phyloP scores from a whole-genome alignment of 2,888 invertebrate genomes.

The Melikaiella ostensackeni region DNA sequence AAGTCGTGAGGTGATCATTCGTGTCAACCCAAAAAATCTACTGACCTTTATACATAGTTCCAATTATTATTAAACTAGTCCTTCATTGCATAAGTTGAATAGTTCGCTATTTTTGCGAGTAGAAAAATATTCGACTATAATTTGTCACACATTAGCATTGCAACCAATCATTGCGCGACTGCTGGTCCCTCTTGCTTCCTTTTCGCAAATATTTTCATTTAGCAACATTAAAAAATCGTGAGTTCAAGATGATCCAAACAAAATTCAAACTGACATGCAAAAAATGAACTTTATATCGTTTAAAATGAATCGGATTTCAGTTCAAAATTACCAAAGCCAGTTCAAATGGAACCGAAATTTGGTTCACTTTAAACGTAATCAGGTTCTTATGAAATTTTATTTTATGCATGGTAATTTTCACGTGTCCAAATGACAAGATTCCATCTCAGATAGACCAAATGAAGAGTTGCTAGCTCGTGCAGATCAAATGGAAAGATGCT shows the following conservation, averaged over 20 bases:
- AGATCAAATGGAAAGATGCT: too few species aligned
- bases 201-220: conserved; percentile 58
- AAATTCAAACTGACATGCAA: not conserved
- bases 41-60: conserved; percentile 20
- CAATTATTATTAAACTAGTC: conserved; percentile 14
- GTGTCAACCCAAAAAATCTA: conserved; percentile 2
- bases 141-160: conserved; percentile 39
- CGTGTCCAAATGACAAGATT: too few species aligned
- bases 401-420: not conserved
- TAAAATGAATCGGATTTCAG: too few species aligned
- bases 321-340: too few species aligned
- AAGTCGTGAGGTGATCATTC: conserved; percentile 22
- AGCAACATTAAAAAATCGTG: conserved; percentile 36
- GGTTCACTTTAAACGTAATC: too few species aligned
- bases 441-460: too few species aligned
- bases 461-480: too few species aligned
- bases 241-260: not conserved
- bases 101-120: conserved; percentile 39
- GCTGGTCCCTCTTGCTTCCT: conserved; percentile 76
- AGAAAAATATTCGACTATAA: conserved; percentile 30
- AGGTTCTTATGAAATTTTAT: not conserved
- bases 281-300: not conserved
- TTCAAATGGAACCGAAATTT: too few species aligned
- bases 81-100: conserved; percentile 18
- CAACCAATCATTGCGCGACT: conserved; percentile 69